Conservation (phyloP, 2,888 invertebrate species). For the Scaptomyza flava region DNA sequence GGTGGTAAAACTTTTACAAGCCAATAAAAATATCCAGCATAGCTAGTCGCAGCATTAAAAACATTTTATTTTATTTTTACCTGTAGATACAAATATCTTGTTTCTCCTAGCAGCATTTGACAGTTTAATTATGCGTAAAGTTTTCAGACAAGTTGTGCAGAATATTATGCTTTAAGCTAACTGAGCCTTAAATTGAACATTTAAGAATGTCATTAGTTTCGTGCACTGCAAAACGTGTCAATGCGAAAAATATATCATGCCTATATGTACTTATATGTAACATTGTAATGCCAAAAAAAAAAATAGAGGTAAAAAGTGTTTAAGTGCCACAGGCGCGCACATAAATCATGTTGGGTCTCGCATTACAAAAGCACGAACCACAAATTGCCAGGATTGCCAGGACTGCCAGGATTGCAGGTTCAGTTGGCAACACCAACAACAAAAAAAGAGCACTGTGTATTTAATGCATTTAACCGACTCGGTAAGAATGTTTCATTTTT, state of each 20-base stretch:
- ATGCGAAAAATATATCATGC: background rate
- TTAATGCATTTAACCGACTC: constrained; percentile 8
- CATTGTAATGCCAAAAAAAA: constrained; percentile 7
- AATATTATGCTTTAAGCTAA: background rate
- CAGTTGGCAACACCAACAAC: background rate
- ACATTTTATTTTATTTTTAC: background rate
- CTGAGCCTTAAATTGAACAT: background rate
- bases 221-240: constrained; percentile 7
- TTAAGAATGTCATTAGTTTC: constrained; percentile 14
- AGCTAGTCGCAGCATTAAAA: background rate
- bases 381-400: constrained; percentile 34
- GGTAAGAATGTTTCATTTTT: background rate
- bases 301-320: constrained; percentile 1
- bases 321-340: background rate
- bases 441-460: background rate
- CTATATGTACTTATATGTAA: background rate
- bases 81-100: too few species aligned
- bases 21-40: constrained; percentile 11
- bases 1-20: constrained; percentile 1
- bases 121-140: background rate
- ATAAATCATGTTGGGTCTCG: constrained; percentile 37
- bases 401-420: constrained; percentile 10
- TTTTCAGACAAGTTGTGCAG: background rate
- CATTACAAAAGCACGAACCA: constrained; percentile 13
- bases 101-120: background rate